Conservation (phyloP, 1,140 invertebrate genomes). For the Cotesia vestalis region DNA sequence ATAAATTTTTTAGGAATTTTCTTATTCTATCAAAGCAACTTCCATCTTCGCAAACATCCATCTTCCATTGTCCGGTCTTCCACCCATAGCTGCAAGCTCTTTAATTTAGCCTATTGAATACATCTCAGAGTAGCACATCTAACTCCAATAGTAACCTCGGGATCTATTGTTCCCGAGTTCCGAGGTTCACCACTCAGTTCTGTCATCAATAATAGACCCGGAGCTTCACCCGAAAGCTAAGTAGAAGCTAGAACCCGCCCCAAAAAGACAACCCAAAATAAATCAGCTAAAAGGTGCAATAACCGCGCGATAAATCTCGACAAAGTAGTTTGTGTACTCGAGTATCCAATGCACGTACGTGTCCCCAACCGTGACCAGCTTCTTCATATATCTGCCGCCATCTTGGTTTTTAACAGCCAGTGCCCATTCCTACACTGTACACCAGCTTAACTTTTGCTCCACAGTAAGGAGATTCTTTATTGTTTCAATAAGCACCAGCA, state of each 20-base stretch:
- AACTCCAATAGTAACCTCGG: too few species aligned
- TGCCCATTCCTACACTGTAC: too few species aligned
- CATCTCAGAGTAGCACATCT: too few species aligned
- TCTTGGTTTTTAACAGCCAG: conserved; percentile 38
- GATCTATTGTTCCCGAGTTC: too few species aligned
- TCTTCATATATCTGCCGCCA: conserved; percentile 38
- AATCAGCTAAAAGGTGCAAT: conserved; percentile 47
- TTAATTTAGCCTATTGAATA: too few species aligned
- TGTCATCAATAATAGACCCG: too few species aligned
- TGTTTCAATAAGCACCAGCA: conserved; percentile 65
- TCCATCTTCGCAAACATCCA: too few species aligned
- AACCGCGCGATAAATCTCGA: conserved; percentile 58
- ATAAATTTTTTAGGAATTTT: too few species aligned
- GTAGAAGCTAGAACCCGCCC: neutral
- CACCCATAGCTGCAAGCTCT: too few species aligned
- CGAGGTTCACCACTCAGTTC: too few species aligned
- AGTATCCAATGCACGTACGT: conserved; percentile 54
- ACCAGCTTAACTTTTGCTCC: neutral
- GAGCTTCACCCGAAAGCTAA: neutral
- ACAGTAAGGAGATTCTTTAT: conserved; percentile 61
- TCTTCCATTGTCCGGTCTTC: too few species aligned
- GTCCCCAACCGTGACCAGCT: conserved; percentile 49
- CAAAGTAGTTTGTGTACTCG: conserved; percentile 51
- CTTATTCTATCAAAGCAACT: too few species aligned
- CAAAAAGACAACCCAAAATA: conserved; percentile 22